Base-by-base conservation (phyloP, 2,888 invertebrate species). In the Linyphia triangularis region DNA sequence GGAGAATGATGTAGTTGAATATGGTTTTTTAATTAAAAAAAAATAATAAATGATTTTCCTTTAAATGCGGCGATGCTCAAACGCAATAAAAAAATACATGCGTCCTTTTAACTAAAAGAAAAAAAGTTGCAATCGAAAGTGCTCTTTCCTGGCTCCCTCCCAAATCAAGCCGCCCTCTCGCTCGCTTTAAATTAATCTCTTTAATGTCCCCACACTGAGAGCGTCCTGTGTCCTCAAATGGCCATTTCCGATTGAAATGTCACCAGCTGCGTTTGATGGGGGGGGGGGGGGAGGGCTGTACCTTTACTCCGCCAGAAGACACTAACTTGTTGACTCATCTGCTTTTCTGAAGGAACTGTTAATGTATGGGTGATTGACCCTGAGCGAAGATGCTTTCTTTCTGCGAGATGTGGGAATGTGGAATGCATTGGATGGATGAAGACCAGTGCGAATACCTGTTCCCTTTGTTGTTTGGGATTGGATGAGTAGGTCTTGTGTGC, bases 281-380 rank as follows among this genome's bases (percentile, higher is more conserved):
- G n/a, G n/a, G 5, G 16, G 13, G 51, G 51, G 5, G 51, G n/a
- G n/a, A n/a, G 13, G 16, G 4, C 7, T 40, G 70, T 70, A 70
- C 70, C 70, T 70, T 69, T 33, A 65, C 79, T 5, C 51, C n/a
- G 9, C 51, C 51, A 5, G n/a, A 51, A 13, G 51, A 40, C 10
- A 51, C 51, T 13, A n/a, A 51, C 51, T 67, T 84, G 75, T 84
- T 84, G 84, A 84, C 75, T 84, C 84, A 84, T 84, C 73, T 84
- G 84, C 16, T 10, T 59, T 26, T 26, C 1, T 13, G 22, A 72
- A 61, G 63, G 63, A 43, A 43, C 43, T 26, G 30, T 72, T 73
- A 24, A 33, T 4, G 19, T 43, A 72, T 72, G 72, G 72, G 72
- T 72, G 72, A 72, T 24, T 72, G 72, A 72, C 72, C 72, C 43